Evolutionary conservation across 2,113 vertebrate genomes (phyloP), one percentile per base, ranked within the genome.

Genomic region (Chionis minor): DNA sequence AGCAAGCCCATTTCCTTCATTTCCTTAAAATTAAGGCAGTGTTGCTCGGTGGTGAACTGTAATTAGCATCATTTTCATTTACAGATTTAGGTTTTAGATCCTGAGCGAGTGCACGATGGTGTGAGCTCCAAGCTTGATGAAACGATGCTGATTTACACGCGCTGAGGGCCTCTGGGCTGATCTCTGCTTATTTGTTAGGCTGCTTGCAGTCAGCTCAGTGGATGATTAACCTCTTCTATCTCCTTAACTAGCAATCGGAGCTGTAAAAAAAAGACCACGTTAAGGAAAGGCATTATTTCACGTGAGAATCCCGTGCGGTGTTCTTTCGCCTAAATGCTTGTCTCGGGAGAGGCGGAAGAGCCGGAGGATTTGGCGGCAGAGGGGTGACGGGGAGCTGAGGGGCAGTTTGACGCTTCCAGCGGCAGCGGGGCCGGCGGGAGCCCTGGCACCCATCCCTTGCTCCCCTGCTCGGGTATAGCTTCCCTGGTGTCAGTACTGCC

Each of bases 11-110:
- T 91, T 91, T 74, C 71, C 55, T 85, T 96, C 97, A 94, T 96
- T 97, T 97, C 94, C 91, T 88, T 96, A 88, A 97, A 97, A 92
- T 92, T 96, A 96, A 86, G 74, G 86, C 58, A 95, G 91, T 58
- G 65, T 65, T 91, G 82, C 94, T 89, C 2, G 0, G 78, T 94
- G 94, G 74, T 67, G 96, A 97, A 83, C 89, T 96, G 92, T 96
- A 97, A 97, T 97, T 97, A 97, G 94, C 94, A 95, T 97, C 91
- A 93, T 96, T 97, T 97, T 96, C 93, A 96, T 97, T 95, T 96
- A 33, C 93, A 95, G 87, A 67, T 96, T 91, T 92, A 30, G 38
- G 67, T 75, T 97, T 94, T 63, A 88, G 93, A 91, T 95, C 81
- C 81, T 90, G 90, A 81, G 82, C 7, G 87, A 88, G 81, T 38